These are phyloP conservation scores for Dysmachus trigonus DNA, from an alignment of 2,888 invertebrate species.

Conservation along the genomic window DNA sequence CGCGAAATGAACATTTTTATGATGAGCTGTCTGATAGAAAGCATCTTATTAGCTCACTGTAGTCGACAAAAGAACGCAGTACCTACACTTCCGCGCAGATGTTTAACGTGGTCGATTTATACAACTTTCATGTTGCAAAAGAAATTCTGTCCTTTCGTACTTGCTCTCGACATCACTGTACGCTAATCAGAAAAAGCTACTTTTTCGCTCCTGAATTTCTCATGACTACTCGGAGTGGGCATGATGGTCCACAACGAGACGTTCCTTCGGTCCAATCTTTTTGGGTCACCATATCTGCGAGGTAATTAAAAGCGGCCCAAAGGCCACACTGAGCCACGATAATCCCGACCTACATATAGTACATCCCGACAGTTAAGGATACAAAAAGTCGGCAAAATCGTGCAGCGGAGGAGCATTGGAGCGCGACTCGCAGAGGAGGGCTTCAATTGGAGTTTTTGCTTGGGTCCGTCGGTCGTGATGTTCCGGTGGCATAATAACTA, in stretches of 20 bases:
- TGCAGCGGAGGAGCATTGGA: background rate
- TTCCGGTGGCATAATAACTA: conserved; percentile 27
- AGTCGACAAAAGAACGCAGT: background rate
- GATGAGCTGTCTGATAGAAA: background rate
- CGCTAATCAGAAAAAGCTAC: background rate
- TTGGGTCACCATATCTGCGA: background rate
- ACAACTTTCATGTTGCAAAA: background rate
- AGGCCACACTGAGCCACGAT: background rate
- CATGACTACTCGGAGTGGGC: background rate
- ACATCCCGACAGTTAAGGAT: background rate
- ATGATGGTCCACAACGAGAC: background rate
- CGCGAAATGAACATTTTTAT: background rate
- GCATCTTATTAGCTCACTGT: background rate
- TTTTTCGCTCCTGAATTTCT: background rate
- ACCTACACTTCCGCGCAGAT: background rate
- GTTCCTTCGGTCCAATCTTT: background rate
- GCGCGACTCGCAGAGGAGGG: background rate
- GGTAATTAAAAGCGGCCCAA: background rate
- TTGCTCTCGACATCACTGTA: background rate
- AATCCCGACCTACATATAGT: background rate
- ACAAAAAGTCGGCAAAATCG: background rate
- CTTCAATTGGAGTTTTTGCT: background rate
- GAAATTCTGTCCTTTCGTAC: background rate
- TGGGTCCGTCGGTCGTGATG: background rate
- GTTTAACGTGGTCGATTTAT: background rate